Conservation (phyloP, 1,140 invertebrate species). For the Coelopa frigida region DNA sequence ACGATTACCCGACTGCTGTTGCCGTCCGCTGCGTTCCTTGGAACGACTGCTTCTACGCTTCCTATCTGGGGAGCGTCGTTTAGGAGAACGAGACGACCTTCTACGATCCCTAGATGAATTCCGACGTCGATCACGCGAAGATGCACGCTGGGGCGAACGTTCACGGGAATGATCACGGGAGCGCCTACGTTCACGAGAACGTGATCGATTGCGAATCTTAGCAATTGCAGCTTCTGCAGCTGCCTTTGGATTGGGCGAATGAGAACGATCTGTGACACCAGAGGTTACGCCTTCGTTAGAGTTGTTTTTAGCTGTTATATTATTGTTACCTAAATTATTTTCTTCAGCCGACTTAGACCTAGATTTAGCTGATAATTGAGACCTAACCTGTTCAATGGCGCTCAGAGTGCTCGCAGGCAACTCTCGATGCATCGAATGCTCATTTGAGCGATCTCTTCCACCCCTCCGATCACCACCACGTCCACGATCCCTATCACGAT, state of each 20-base stretch:
- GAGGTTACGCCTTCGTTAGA: neutral
- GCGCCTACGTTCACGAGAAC: conserved; percentile 29
- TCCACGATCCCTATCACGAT: conserved; percentile 14
- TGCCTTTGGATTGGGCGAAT: conserved; percentile 20
- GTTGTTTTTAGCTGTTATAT: too few relatives aligned
- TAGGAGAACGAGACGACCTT: conserved; percentile 34
- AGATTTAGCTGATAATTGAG: conserved; percentile 21
- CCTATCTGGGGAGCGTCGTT: conserved; percentile 11
- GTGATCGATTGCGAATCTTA: conserved; percentile 31
- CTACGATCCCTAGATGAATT: conserved; percentile 18
- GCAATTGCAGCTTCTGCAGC: conserved; percentile 35
- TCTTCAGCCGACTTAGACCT: conserved; percentile 17
- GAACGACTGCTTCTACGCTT: conserved; percentile 14
- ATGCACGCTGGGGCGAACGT: conserved; percentile 9
- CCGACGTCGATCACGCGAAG: conserved; percentile 6
- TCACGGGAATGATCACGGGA: conserved; percentile 15
- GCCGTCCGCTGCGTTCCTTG: conserved; percentile 18
- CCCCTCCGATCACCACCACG: conserved; percentile 16
- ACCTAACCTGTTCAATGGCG: conserved; percentile 17
- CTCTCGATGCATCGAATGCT: conserved; percentile 18
- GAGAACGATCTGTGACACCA: conserved; percentile 17
- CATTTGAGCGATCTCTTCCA: conserved; percentile 18
- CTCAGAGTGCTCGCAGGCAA: conserved; percentile 12
- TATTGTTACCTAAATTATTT: conserved; percentile 11
- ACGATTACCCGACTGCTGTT: conserved; percentile 10